Evolutionary conservation across 2,888 invertebrate genomes (phyloP), one percentile per base, ranked within the genome.

Genomic region (Gibbula magus): DNA sequence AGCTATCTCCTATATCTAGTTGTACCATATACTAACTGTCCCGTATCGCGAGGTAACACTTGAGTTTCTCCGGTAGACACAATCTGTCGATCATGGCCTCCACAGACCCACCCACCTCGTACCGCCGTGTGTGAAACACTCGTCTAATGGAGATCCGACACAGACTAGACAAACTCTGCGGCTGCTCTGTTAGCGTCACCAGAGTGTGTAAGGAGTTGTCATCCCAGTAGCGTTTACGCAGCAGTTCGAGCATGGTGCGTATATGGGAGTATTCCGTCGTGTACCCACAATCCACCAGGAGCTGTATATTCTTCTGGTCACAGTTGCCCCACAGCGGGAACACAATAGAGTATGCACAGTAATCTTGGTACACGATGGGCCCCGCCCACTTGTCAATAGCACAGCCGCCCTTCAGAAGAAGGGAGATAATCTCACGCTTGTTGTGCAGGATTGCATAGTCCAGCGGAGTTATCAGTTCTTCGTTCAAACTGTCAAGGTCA

Each of bases 341-440:
- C 16, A 86, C 52, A 4, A 85, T 76, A 25, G 85, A 83, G 79
- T 86, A 85, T 51, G 83, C 81, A 53, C 83, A 85, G 80, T 85
- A 84, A 25, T 83, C 84, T 0, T 82, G 82, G 18, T 83, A 83
- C 74, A 82, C 85, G 29, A 84, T 81, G 39, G 79, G 79, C n/a
- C 86, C 85, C 32, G 54, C 80, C 13, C 82, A 80, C 74, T 85
- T 85, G 56, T 86, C 80, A 39, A 85, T 77, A n/a, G 79, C 78
- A 80, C 84, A 85, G n/a, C 86, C 85, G 22, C 83, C 86, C 61
- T 81, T 84, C 20, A 86, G 73, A 8, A 86, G 77, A 13, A 85
- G 79, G 22, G 85, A 77, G 32, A 84, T 81, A 5, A 85, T 83
- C 18, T 83, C 81, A 8, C 61, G 79, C 25, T 82, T 81, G 39